Conservation (phyloP, 2,888 invertebrate species). For the Stratiomys singularior region DNA sequence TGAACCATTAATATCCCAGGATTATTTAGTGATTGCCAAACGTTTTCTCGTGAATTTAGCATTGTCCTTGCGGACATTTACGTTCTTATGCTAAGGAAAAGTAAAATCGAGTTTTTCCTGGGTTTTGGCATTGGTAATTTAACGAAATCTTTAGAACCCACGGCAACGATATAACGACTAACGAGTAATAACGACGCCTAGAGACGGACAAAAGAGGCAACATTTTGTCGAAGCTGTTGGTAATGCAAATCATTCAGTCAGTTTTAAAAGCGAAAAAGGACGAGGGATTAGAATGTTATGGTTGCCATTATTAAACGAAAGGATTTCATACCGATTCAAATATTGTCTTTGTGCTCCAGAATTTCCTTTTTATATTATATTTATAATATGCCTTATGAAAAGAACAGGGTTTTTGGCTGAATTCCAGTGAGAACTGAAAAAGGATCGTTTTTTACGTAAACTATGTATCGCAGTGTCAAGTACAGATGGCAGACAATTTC, state of each 20-base stretch:
- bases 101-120: slow-evolving; percentile 26
- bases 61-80: slow-evolving; percentile 42
- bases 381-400: no score
- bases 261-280: slow-evolving; percentile 36
- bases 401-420: no score
- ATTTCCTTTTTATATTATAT: slow-evolving; percentile 16
- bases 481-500: no score
- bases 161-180: neutral
- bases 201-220: slow-evolving; percentile 12
- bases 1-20: slow-evolving; percentile 49
- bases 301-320: slow-evolving; percentile 38
- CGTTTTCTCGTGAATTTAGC: slow-evolving; percentile 30
- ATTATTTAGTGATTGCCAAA: slow-evolving; percentile 46
- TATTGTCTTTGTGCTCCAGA: slow-evolving; percentile 26
- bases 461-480: no score
- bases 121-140: slow-evolving; percentile 29
- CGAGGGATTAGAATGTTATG: slow-evolving; percentile 41
- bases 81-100: slow-evolving; percentile 19
- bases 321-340: slow-evolving; percentile 25
- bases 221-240: slow-evolving; percentile 30
- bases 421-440: neutral
- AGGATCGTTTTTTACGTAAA: neutral
- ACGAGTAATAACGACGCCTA: no score
- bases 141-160: slow-evolving; percentile 12
- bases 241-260: slow-evolving; percentile 44